These are phyloP conservation scores for Zeugodacus cucurbitae DNA, from an alignment of 1,140 invertebrate species.

Conservation along the genomic window DNA sequence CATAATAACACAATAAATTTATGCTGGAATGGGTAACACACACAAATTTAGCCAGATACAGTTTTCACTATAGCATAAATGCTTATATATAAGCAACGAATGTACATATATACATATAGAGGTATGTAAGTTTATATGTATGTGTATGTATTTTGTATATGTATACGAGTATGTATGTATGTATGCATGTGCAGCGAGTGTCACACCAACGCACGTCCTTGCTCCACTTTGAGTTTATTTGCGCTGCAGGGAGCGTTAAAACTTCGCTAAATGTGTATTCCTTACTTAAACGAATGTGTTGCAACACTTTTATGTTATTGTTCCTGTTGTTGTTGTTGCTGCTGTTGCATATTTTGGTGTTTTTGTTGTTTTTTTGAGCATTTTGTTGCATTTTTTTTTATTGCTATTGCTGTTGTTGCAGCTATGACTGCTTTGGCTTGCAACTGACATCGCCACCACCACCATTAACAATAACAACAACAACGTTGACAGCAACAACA, in stretches of 20 bases:
- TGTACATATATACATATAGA: too few species aligned
- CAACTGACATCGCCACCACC: constrained; percentile 11
- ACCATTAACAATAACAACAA: background rate
- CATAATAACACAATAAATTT: too few species aligned
- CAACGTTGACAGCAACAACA: background rate
- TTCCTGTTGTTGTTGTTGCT: background rate
- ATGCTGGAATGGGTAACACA: too few species aligned
- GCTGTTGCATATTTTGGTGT: background rate
- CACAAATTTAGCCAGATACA: too few species aligned
- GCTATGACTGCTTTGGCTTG: background rate
- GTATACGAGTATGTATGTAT: background rate
- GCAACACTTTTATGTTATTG: background rate
- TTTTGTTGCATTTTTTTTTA: background rate
- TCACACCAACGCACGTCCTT: constrained; percentile 15
- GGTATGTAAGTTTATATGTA: background rate
- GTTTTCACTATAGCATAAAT: too few species aligned
- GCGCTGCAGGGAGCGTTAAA: constrained; percentile 19
- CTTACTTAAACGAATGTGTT: background rate
- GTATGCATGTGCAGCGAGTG: background rate
- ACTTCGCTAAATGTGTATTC: background rate
- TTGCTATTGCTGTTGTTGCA: background rate
- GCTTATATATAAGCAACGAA: too few species aligned
- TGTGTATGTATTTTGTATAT: background rate
- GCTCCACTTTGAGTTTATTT: constrained; percentile 29
- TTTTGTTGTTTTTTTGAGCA: background rate